phyloP scores from a whole-genome alignment of 2,113 vertebrate genomes.

The Apaloderma vittatum region DNA sequence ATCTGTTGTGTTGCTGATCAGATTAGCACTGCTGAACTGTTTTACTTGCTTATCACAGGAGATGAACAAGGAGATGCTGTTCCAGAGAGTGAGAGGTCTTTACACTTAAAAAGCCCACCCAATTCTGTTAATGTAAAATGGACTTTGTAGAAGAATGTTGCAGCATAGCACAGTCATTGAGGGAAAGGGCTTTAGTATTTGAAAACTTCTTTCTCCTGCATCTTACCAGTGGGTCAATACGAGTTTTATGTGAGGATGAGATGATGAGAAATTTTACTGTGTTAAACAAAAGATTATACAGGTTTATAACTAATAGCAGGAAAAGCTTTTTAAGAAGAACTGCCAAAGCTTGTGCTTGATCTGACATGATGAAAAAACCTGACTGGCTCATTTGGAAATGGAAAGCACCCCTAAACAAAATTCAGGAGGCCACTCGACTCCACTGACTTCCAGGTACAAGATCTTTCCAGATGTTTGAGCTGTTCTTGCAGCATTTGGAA shows the following conservation, averaged over 20 bases:
- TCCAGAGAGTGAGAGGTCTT: background rate
- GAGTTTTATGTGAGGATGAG: background rate
- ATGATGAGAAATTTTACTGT: background rate
- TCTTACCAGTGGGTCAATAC: background rate
- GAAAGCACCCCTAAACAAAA: background rate
- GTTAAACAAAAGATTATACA: background rate
- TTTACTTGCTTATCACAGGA: background rate
- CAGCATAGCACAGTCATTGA: background rate
- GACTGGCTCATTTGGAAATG: background rate
- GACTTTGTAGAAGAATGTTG: background rate
- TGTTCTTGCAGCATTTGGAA: background rate
- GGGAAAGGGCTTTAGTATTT: background rate
- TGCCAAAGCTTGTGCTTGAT: background rate
- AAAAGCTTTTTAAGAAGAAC: background rate
- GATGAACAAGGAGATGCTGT: background rate
- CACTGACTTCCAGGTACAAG: background rate
- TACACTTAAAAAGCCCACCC: background rate
- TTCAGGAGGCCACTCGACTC: background rate
- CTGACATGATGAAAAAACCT: background rate
- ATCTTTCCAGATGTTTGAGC: background rate
- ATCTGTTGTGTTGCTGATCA: background rate
- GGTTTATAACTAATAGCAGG: background rate
- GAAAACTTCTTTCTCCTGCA: background rate
- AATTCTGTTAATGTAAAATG: background rate
- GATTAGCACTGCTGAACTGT: background rate